Evolutionary conservation across 2,113 vertebrate genomes (phyloP).

Genomic region (Rhea americana): DNA sequence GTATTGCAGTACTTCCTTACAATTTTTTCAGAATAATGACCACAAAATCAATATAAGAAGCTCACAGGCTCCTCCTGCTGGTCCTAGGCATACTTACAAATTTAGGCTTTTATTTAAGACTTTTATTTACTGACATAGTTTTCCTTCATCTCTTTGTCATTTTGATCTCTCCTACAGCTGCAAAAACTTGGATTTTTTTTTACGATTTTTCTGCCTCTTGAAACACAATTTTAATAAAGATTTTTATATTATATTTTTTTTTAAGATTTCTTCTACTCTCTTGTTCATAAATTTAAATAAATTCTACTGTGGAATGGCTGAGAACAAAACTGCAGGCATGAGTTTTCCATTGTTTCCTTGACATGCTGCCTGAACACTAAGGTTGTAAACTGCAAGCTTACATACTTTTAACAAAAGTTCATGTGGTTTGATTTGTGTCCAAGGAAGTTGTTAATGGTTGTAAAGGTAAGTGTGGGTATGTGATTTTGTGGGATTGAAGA

Average conservation of each 20-base stretch:
- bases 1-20: not conserved
- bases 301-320: not conserved
- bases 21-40: not conserved
- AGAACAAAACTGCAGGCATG: not conserved
- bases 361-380: not conserved
- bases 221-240: not conserved
- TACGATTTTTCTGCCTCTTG: not conserved
- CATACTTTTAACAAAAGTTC: not conserved
- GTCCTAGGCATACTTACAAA: rapidly evolving
- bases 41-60: rapidly evolving
- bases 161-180: not conserved
- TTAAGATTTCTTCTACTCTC: not conserved
- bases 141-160: not conserved
- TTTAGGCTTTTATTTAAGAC: not conserved
- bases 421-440: not conserved
- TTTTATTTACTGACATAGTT: not conserved
- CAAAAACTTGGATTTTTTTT: not conserved
- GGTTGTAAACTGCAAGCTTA: not conserved
- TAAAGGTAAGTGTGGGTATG: not conserved
- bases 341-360: not conserved
- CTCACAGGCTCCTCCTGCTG: not conserved
- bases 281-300: not conserved
- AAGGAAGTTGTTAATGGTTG: not conserved
- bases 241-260: not conserved
- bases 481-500: not conserved